Percentiles rank a stretch among this genome's conserved stretches.
phyloP scores from a whole-genome alignment of 2,113 vertebrate species.

The Anoplopoma fimbria region DNA sequence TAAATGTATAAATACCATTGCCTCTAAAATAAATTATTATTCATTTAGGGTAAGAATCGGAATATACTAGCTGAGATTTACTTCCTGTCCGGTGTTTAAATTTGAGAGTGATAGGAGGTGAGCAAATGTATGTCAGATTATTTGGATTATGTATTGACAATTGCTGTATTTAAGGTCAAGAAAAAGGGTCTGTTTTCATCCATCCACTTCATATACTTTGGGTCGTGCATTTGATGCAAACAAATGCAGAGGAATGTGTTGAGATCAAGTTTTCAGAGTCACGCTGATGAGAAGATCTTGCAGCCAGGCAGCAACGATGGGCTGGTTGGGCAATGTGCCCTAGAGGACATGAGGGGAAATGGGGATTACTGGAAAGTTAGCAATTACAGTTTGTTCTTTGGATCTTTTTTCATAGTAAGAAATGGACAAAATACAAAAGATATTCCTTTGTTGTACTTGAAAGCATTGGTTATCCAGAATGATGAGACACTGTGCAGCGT shows the following conservation, averaged over 20 bases:
- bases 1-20: not conserved
- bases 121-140: not conserved
- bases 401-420: not conserved
- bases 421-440: constrained; percentile 2
- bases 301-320: not conserved
- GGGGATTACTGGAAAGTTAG: constrained; percentile 9
- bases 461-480: too few relatives aligned
- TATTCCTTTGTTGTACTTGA: constrained; percentile 3
- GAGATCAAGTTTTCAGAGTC: constrained; percentile 18
- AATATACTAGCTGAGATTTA: not conserved
- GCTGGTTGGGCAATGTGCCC: not conserved
- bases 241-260: not conserved
- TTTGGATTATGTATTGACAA: not conserved
- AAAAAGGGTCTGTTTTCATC: not conserved
- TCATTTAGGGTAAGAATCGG: not conserved
- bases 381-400: not conserved
- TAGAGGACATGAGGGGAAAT: constrained; percentile 1
- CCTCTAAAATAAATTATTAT: not conserved
- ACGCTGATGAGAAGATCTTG: constrained; percentile 8
- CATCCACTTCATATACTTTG: not conserved
- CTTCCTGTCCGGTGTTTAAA: not conserved
- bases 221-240: constrained; percentile 1
- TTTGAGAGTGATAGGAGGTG: not conserved
- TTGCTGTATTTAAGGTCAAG: not conserved
- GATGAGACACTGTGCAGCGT: too few relatives aligned